Percentiles rank a stretch among this genome's conserved stretches.
These are phyloP conservation scores for Myotis yumanensis DNA, from an alignment of 2,113 vertebrate genomes.

Conservation along the genomic window DNA sequence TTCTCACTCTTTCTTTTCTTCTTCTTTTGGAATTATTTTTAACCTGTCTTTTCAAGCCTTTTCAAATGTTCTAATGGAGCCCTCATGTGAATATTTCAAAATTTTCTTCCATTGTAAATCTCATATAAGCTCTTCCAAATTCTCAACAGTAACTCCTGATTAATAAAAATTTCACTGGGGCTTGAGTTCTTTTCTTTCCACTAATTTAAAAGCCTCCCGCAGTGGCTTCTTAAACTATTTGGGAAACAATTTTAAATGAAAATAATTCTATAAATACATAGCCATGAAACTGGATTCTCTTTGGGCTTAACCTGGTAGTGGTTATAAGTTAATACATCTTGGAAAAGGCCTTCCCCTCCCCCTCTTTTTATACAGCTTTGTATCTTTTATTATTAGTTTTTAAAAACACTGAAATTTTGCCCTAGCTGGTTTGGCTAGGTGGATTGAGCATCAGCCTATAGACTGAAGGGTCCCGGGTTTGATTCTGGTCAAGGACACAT, in stretches of 20 bases:
- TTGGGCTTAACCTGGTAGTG: background rate
- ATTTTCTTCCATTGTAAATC: background rate
- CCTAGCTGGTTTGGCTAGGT: too few relatives aligned
- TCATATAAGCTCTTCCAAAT: slow-evolving; percentile 26
- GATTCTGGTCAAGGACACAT: too few relatives aligned
- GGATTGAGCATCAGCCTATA: too few relatives aligned
- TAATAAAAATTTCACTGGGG: slow-evolving; percentile 63
- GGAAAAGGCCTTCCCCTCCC: background rate
- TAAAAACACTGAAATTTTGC: background rate
- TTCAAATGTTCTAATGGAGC: slow-evolving; percentile 45
- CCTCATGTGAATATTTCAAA: slow-evolving; percentile 17
- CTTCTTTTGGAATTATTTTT: slow-evolving; percentile 54
- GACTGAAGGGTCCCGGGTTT: too few relatives aligned
- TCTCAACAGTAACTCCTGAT: slow-evolving; percentile 56
- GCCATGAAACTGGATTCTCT: slow-evolving; percentile 24
- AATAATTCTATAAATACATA: slow-evolving; percentile 20
- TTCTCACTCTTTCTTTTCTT: background rate
- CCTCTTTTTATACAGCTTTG: background rate
- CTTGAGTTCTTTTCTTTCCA: slow-evolving; percentile 36
- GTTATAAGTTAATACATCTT: background rate
- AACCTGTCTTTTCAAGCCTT: slow-evolving; percentile 52
- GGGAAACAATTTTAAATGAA: slow-evolving; percentile 57
- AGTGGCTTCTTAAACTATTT: slow-evolving; percentile 38
- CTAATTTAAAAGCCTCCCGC: slow-evolving; percentile 39
- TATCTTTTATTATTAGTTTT: background rate